Base-by-base conservation (phyloP, 2,888 invertebrate genomes). In the Epistrophe grossulariae region DNA sequence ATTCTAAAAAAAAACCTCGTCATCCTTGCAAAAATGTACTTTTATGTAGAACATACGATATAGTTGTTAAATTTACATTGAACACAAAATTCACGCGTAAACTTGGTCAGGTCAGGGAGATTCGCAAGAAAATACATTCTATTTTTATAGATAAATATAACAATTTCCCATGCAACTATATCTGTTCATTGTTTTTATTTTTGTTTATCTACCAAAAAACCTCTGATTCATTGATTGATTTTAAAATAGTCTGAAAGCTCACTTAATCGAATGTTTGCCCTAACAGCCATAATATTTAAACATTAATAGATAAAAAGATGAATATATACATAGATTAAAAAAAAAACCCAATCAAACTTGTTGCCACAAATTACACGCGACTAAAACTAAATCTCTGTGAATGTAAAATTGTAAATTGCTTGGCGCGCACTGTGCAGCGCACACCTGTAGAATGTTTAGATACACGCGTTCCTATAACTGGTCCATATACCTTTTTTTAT, bases 361-460 rank as follows among this genome's bases (percentile, higher is more conserved):
- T 80, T 72, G 66, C 60, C 13, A 62, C 35, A 79, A 66, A 59
- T n/a, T 45, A n/a, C 45, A 60, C 55, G 40, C 79, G 62, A 43
- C 62, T 40, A 38, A 24, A n/a, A 38, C 52, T 40, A 28, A 38
- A n/a, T 17, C 64, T 59, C 64, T 52, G 66, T 64, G 48, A 68
- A 72, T 73, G 45, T 45, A 55, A 48, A 64, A 50, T 66, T 48
- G 64, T 19, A 50, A 68, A 50, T 24, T 24, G 24, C 24, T 24
- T 24, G 24, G 43, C 70, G 40, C 57, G 50, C 59, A 45, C 10
- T 45, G 52, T 60, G 24, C 71, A 62, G 35, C 43, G 62, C 70
- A 79, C 72, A 87, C 87, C 79, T 87, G 87, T 74, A 82, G 64
- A 78, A 87, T 87, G 87, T 83, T 87, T 70, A 79, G 87, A 83